These are phyloP conservation scores for Barnardius zonarius DNA, from an alignment of 2,113 vertebrate species.

Conservation along the genomic window DNA sequence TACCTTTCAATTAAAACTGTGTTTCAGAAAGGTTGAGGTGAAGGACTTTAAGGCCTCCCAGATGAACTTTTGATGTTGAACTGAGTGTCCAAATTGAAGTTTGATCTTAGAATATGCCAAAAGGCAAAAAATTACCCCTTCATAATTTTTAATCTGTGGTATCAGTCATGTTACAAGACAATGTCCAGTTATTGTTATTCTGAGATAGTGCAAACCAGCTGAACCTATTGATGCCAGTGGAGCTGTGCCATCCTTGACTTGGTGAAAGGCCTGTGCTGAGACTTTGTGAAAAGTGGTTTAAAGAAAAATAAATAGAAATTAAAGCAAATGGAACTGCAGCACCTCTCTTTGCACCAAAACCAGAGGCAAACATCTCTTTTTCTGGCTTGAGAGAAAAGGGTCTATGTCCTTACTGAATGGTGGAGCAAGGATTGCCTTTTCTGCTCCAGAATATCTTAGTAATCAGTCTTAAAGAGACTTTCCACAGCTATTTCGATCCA, in stretches of 20 bases:
- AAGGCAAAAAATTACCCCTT: no score
- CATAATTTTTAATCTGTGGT: no score
- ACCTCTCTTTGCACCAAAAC: neutral
- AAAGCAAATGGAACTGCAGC: neutral
- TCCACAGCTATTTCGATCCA: neutral
- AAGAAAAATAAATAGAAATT: neutral
- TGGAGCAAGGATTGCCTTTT: neutral
- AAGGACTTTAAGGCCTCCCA: constrained; percentile 12
- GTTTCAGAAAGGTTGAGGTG: constrained; percentile 39
- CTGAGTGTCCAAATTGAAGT: neutral
- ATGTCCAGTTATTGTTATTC: neutral
- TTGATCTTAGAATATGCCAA: neutral
- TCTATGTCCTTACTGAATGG: neutral
- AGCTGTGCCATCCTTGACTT: neutral
- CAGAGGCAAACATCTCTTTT: neutral
- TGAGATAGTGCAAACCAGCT: neutral
- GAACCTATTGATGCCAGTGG: neutral
- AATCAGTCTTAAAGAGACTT: neutral
- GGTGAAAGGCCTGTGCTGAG: accelerated
- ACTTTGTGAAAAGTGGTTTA: neutral
- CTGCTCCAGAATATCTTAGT: neutral
- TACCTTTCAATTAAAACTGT: constrained; percentile 61
- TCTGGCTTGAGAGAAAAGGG: neutral
- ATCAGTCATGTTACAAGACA: no score
- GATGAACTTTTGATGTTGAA: constrained; percentile 15